These are phyloP conservation scores for Zoanthus gigantus DNA, from an alignment of 92 coral and sea anemone genomes.

Conservation along the genomic window DNA sequence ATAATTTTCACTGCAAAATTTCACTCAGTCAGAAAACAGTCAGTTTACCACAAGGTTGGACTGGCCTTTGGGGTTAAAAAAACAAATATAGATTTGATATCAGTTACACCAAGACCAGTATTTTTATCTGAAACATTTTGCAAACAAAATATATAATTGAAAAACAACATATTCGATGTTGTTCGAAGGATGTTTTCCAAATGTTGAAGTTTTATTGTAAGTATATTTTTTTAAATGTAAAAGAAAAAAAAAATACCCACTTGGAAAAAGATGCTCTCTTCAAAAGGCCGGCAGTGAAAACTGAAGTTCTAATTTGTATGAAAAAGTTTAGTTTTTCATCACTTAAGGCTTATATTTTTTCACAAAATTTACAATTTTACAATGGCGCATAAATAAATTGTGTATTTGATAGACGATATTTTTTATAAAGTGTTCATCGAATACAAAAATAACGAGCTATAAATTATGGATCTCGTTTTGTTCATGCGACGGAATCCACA, in stretches of 20 bases:
- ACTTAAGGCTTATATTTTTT: background rate
- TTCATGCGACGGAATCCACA: constrained; percentile 51
- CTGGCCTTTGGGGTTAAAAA: background rate
- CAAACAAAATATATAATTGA: background rate
- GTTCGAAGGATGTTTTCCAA: background rate
- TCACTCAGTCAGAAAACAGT: background rate
- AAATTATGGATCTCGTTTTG: constrained; percentile 65
- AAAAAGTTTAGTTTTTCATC: constrained; percentile 1
- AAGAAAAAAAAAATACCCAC: constrained; percentile 17
- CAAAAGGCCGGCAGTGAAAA: background rate
- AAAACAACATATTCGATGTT: background rate
- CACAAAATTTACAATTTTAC: constrained; percentile 83
- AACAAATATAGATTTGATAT: background rate
- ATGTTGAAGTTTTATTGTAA: background rate
- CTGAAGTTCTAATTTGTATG: background rate
- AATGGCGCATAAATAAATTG: constrained; percentile 83
- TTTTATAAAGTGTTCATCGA: constrained; percentile 60
- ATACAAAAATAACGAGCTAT: constrained; percentile 71
- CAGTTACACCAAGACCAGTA: constrained; percentile 1
- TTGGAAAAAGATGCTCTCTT: background rate
- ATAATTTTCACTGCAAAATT: background rate
- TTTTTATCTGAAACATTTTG: background rate
- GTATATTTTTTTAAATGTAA: background rate
- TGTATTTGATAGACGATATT: constrained; percentile 79
- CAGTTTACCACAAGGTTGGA: background rate